phyloP scores from a whole-genome alignment of 2,113 vertebrate genomes.

The Laticauda laticaudata region DNA sequence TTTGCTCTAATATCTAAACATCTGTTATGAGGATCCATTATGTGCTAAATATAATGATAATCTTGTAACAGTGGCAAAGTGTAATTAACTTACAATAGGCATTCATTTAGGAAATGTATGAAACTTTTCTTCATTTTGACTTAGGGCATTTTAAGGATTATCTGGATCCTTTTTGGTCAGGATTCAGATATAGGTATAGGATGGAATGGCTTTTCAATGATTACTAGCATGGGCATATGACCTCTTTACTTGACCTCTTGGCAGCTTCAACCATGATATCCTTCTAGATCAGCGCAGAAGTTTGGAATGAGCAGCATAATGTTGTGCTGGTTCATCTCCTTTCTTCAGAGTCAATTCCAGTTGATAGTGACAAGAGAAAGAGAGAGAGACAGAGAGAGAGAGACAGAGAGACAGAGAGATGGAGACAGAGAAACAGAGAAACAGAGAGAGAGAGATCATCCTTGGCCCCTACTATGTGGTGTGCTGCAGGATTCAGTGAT shows the following conservation, averaged over 20 bases:
- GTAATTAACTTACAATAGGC: background rate
- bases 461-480: background rate
- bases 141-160: background rate
- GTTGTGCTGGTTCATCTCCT: no score
- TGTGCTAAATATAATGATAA: background rate
- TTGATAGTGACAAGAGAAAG: no score
- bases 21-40: conserved; percentile 27
- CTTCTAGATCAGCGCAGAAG: background rate
- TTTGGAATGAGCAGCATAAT: background rate
- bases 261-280: background rate
- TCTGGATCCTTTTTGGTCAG: background rate
- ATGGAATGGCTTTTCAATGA: background rate
- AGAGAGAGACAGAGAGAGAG: background rate
- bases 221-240: background rate
- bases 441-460: background rate
- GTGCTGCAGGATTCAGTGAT: background rate
- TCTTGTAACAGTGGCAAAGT: conserved; percentile 29
- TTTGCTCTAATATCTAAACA: background rate
- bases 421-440: background rate
- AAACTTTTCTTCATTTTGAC: background rate
- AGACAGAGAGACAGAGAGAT: background rate
- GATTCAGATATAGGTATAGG: background rate
- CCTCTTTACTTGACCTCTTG: background rate
- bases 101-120: background rate
- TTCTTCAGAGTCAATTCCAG: no score